Evolutionary conservation across 2,888 invertebrate genomes (phyloP).

Genomic region (Pristionchus exspectatus): DNA sequence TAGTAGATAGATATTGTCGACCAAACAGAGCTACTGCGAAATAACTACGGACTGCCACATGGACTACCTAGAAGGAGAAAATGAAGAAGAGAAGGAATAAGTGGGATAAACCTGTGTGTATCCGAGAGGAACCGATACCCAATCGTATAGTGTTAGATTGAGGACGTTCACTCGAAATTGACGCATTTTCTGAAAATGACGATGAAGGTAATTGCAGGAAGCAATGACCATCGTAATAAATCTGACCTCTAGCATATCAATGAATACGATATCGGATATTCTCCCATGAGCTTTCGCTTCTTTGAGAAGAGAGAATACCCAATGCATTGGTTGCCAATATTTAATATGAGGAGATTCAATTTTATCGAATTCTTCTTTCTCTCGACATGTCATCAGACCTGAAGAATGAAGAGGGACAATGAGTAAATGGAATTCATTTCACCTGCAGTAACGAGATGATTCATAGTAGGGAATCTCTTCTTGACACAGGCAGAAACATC

Average conservation of each 20-base stretch:
- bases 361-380: conserved; percentile 73
- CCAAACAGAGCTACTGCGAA: conserved; percentile 74
- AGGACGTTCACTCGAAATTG: conserved; percentile 73
- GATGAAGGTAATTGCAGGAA: background rate
- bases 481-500: conserved; percentile 74
- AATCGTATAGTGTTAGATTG: conserved; percentile 73
- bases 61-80: conserved; percentile 67
- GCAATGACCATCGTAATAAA: background rate
- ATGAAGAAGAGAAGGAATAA: background rate
- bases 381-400: conserved; percentile 74
- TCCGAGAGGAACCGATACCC: conserved; percentile 74
- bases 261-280: conserved; percentile 69
- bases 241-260: conserved; percentile 72
- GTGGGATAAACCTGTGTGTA: conserved; percentile 64
- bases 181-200: conserved; percentile 68
- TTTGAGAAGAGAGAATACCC: conserved; percentile 63
- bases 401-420: background rate
- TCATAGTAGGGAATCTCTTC: conserved; percentile 75
- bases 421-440: background rate
- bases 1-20: conserved; percentile 68
- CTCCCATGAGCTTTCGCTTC: conserved; percentile 63
- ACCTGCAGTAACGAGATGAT: conserved; percentile 68
- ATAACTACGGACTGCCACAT: conserved; percentile 73
- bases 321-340: conserved; percentile 77
- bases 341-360: conserved; percentile 72